Conservation (phyloP, 2,888 invertebrate species). For the Meandrusa payeni region DNA sequence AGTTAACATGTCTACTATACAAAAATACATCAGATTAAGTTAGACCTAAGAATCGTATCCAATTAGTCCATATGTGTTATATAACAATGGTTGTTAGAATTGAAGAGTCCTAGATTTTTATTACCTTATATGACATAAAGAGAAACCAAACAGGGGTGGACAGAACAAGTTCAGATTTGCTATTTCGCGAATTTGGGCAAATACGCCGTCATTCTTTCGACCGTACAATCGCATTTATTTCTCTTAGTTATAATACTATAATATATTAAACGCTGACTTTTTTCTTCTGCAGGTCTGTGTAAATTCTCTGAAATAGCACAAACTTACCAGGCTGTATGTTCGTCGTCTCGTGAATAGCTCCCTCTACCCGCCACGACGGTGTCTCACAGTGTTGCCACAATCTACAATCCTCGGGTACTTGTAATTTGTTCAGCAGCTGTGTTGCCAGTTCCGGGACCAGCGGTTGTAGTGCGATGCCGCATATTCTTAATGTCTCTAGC, state of each 20-base stretch:
- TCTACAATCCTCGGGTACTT: conserved; percentile 53
- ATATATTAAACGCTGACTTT: conserved; percentile 47
- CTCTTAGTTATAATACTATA: no score
- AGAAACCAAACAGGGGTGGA: no score
- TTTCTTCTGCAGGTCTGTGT: conserved; percentile 52
- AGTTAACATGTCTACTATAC: background rate
- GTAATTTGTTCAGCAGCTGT: conserved; percentile 86
- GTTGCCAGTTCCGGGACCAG: conserved; percentile 88
- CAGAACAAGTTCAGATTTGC: no score
- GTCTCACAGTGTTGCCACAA: conserved; percentile 59
- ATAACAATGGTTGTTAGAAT: no score
- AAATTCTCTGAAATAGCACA: conserved; percentile 66
- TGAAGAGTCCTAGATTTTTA: no score
- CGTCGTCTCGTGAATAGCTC: conserved; percentile 61
- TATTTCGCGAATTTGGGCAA: no score
- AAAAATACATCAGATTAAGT: background rate
- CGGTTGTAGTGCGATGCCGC: conserved; percentile 89
- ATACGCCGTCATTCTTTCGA: no score
- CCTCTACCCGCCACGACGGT: conserved; percentile 61
- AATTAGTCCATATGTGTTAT: no score
- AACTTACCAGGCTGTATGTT: conserved; percentile 66
- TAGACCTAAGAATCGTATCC: no score
- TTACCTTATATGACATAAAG: no score
- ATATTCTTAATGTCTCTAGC: conserved; percentile 90
- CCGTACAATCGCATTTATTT: no score